A percentile compares a stretch with the other conserved stretches of the same genome.
Conservation (phyloP, 2,113 vertebrate genomes). For the Hemicordylus capensis region DNA sequence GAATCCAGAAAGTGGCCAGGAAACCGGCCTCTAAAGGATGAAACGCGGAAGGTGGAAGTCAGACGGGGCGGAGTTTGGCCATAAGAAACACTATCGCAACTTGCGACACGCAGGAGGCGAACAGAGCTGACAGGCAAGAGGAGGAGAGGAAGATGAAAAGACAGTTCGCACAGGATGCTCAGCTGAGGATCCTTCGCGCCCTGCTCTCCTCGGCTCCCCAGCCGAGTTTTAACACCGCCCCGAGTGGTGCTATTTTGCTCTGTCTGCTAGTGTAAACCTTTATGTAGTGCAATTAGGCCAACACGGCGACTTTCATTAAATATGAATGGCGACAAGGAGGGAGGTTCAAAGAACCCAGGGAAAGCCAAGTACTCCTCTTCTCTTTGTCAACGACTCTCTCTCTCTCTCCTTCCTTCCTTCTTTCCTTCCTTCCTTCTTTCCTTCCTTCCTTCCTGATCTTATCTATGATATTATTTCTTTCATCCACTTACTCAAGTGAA, state of each 20-base stretch:
- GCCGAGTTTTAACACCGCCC: conserved; percentile 45
- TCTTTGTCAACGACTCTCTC: no score
- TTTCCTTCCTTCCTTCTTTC: background rate
- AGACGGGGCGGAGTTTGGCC: background rate
- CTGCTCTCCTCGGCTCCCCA: conserved; percentile 1
- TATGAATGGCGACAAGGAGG: conserved; percentile 71
- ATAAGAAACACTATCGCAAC: background rate
- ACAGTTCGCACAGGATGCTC: conserved; percentile 54
- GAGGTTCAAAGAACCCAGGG: conserved; percentile 40
- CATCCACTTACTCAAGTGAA: no score
- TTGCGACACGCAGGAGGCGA: conserved; percentile 50
- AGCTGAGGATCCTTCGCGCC: conserved; percentile 33
- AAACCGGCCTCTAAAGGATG: no score
- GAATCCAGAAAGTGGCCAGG: background rate
- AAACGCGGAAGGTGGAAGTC: background rate
- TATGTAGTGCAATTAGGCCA: conserved; percentile 79
- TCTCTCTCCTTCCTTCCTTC: background rate
- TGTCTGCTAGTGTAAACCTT: conserved; percentile 81
- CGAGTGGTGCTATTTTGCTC: conserved; percentile 68
- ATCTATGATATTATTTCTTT: background rate
- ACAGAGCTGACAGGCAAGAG: conserved; percentile 51
- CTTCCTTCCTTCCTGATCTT: background rate
- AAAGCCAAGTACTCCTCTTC: conserved; percentile 20
- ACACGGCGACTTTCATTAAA: conserved; percentile 75
- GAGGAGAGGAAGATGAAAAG: conserved; percentile 52